Percentiles rank a stretch among this genome's conserved stretches.
Evolutionary conservation across 1,140 invertebrate species (phyloP).

Genomic region (Aleiodes sp.): DNA sequence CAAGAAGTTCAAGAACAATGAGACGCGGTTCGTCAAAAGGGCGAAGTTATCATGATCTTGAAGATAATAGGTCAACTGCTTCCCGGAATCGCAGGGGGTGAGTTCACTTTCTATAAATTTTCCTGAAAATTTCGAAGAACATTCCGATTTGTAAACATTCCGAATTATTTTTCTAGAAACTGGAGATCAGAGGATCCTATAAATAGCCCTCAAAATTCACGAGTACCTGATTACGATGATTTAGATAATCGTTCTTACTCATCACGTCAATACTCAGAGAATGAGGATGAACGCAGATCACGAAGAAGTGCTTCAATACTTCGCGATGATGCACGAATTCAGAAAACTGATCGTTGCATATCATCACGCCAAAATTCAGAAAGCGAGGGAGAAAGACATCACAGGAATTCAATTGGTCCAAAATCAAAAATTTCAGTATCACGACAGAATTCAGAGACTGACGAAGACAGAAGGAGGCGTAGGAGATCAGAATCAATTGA

Average conservation of each 20-base stretch:
- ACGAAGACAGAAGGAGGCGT: conserved; percentile 16
- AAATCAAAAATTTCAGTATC: conserved; percentile 19
- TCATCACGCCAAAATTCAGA: not conserved
- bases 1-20: not conserved
- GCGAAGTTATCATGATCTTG: not conserved
- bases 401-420: conserved; percentile 25
- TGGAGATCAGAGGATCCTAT: conserved; percentile 58
- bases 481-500: conserved; percentile 22
- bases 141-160: not conserved
- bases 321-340: not conserved
- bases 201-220: conserved; percentile 38
- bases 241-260: conserved; percentile 29
- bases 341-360: not conserved
- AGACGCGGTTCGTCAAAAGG: not conserved
- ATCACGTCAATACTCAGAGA: conserved; percentile 33
- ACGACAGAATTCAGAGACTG: conserved; percentile 29
- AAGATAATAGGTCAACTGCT: not conserved
- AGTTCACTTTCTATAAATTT: conserved; percentile 23
- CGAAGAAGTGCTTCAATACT: not conserved
- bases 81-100: conserved; percentile 43
- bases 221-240: conserved; percentile 44
- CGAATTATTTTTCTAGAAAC: conserved; percentile 40
- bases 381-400: conserved; percentile 9
- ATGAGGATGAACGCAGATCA: not conserved
- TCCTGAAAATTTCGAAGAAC: not conserved